Evolutionary conservation across 2,113 vertebrate genomes (phyloP), one percentile per base, ranked within the genome.

Genomic region (Engystomops pustulosus): DNA sequence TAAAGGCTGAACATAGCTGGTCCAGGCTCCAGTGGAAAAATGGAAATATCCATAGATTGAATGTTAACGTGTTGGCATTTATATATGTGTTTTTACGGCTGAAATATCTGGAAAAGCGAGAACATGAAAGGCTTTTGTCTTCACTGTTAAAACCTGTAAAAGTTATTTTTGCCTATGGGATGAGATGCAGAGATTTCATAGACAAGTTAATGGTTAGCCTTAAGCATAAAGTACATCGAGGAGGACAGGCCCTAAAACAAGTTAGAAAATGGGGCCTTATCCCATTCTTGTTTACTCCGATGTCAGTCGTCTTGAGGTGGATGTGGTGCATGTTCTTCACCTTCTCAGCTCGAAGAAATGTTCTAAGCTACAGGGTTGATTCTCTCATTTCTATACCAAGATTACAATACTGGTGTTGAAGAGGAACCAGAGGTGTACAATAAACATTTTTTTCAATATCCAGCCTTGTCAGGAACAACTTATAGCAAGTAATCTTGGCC

Each of bases 1-100:
- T 90, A 88, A 90, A 90, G 88, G 87, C 88, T 90, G 91, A 92
- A 89, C 88, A 91, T 88, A 90, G 90, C 90, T 89, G 34, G 34
- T 86, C 81, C 78, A 86, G 36, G 72, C 81, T 67, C 41, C n/a
- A 38, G 70, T 25, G 71, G 51, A 76, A 67, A 76, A 80, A 80
- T 68, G 30, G 45, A 80, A 80, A 45, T 69, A 81, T 81, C 67
- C 20, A 70, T 81, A 81, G 67, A 55, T 80, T 65, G 62, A 67
- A 80, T 34, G 78, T 38, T 53, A 58, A 55, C 18, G 15, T 44
- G 30, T 55, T 41, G 34, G 34, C 75, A 78, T 78, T 60, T 60
- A 78, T 60, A 11, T 77, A 77, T 77, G 51, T 25, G 23, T 58
- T 60, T 74, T 78, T 60, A 78, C 41, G n/a, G 34, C 75, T 60